Base-by-base conservation (phyloP, 2,113 vertebrate species). In the Empidonax alnorum region DNA sequence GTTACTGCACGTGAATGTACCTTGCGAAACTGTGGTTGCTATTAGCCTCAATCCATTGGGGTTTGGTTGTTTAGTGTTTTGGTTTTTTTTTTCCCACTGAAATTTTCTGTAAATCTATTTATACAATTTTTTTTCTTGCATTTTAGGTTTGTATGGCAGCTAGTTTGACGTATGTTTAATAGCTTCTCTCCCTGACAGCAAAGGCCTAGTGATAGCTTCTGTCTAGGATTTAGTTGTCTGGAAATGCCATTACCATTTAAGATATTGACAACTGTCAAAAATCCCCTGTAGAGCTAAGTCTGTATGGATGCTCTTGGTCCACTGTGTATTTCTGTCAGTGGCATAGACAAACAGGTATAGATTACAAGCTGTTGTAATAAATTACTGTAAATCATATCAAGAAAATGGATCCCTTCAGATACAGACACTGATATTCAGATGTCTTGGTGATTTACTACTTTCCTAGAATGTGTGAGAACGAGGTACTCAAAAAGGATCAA, bases 51-150 rank as follows among this genome's bases (percentile, higher is more conserved):
- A 93, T 44, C 44, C 5, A 2, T 21, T 71, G 33, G 14, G 10
- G 5, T 82, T 67, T 50, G 19, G 13, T 47, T 58, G 20, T 46
- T 50, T 50, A 50, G 49, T 4, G 47, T 23, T 20, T 13, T 13
- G 41, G 20, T 6, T 0, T 3, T 3, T n/a, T 44, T 22, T 4
- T 1, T 1, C 12, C n/a, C 14, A 3, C 14, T 39, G 56, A 50
- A 25, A 16, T 84, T 92, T 95, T 87, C 66, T 69, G 17, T 67
- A 49, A 88, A 82, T 55, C 19, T 58, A n/a, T 66, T 63, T 75
- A 65, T 52, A 72, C 7, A 0, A 41, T 41, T 28, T 44, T 74
- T 74, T 39, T 20, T 47, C 28, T 87, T 84, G 31, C 35, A 22
- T 82, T 91, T 69, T 55, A 67, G 23, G 39, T 73, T 73, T 87